A percentile compares a stretch with the other conserved stretches of the same genome.
phyloP scores from a whole-genome alignment of 2,113 vertebrate species.

The Ibidorhyncha struthersii region DNA sequence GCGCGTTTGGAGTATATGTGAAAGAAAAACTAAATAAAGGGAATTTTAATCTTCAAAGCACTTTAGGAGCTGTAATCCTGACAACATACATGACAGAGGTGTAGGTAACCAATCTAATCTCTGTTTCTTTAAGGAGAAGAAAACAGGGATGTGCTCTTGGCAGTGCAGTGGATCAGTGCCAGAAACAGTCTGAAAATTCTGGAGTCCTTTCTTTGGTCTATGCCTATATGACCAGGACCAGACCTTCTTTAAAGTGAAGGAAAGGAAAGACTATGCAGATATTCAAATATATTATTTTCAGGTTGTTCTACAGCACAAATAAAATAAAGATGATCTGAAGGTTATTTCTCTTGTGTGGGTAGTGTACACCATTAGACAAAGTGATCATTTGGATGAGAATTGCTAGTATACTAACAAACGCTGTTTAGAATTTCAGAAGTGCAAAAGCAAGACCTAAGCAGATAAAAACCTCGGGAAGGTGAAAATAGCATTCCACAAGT shows the following conservation, averaged over 20 bases:
- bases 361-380: not conserved
- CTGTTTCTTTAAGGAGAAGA: not conserved
- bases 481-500: not conserved
- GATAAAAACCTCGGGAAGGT: not conserved
- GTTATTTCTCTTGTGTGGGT: not conserved
- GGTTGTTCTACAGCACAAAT: not conserved
- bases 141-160: not conserved
- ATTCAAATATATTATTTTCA: not conserved
- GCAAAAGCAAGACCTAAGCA: not conserved
- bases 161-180: not conserved
- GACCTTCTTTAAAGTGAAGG: not conserved
- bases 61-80: not conserved
- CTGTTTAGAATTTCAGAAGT: not conserved
- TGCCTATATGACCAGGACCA: not conserved
- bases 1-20: not conserved
- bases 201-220: not conserved
- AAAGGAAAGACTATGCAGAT: not conserved
- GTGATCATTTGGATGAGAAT: not conserved
- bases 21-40: not conserved
- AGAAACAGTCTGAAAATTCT: not conserved
- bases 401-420: not conserved
- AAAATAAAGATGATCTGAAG: not conserved
- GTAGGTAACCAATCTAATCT: not conserved
- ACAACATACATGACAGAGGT: not conserved
- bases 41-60: not conserved